Base-by-base conservation (phyloP, 2,113 vertebrate genomes). In the Nerophis lumbriciformis region DNA sequence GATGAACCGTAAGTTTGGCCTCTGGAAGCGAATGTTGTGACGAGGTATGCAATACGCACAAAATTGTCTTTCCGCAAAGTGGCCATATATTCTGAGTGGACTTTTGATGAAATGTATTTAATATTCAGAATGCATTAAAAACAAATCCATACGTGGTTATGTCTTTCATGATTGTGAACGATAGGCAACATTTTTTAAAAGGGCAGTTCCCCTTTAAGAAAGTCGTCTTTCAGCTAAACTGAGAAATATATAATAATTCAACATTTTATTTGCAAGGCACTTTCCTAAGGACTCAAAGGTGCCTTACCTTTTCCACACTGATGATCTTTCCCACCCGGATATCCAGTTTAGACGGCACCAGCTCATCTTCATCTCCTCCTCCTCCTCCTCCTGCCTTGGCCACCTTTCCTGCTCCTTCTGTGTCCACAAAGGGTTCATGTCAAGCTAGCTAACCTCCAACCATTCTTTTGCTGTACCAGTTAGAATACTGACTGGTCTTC, bases 271-370 rank as follows among this genome's bases (percentile, higher is more conserved):
- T 12, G 28, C 6, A 28, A 35, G 13, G 6, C 28, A 53, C 12
- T 8, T 36, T 12, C 8, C 13, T 15, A n/a, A 12, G 38, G 7
- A 57, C 6, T 21, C 16, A 14, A 16, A 16, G 35, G 19, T 19
- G 5, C 51, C 68, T 45, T 83, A 97, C 96, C 93, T 94, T 96
- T 19, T 93, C 94, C 75, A 98, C 93, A 0, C 92, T 92, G 83
- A 96, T 49, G 65, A 99, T 66, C 84, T 88, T 97, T n/a, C 97
- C 97, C 19, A 99, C 94, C 0, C 97, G 90, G 66, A 99, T 92
- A 79, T 99, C 95, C 83, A 99, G 84, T 71, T 91, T 92, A 69
- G 95, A 96, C 0, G 95, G 97, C 37, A 87, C 53, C 50, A 96
- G 59, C 0, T 93, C 90, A 14, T 95, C 93, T 0, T 93, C 88